Conservation (phyloP, 2,888 invertebrate species). For the Troides aeacus region DNA sequence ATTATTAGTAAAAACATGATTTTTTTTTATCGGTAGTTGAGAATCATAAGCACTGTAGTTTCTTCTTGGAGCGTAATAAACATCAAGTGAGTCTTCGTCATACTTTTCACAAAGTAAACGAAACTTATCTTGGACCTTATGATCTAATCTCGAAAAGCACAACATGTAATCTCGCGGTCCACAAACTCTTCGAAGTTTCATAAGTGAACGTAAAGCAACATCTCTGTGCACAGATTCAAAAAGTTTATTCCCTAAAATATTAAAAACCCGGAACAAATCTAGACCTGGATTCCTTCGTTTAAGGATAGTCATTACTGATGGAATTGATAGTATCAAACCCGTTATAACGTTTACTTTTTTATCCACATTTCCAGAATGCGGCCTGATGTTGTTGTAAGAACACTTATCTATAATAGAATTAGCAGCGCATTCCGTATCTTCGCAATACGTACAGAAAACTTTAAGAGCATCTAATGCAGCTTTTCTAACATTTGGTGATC, state of each 20-base stretch:
- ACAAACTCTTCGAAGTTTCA: constrained; percentile 84
- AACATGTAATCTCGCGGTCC: constrained; percentile 83
- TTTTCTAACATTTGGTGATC: constrained; percentile 89
- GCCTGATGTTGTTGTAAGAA: constrained; percentile 80
- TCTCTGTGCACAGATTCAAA: constrained; percentile 81
- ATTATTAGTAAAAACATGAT: constrained; percentile 58
- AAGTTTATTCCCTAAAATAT: constrained; percentile 78
- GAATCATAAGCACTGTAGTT: constrained; percentile 49
- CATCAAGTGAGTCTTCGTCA: constrained; percentile 73
- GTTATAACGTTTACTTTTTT: constrained; percentile 80
- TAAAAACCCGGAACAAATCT: constrained; percentile 75
- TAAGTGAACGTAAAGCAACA: constrained; percentile 84
- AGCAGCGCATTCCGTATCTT: constrained; percentile 84
- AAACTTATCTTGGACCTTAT: constrained; percentile 76
- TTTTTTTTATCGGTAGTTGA: constrained; percentile 60
- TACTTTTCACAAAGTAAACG: constrained; percentile 65
- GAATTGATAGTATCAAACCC: constrained; percentile 83
- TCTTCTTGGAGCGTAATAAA: constrained; percentile 69
- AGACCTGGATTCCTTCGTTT: constrained; percentile 69
- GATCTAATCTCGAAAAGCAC: constrained; percentile 68
- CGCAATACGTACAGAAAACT: constrained; percentile 85
- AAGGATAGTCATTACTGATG: constrained; percentile 81
- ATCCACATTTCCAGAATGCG: constrained; percentile 74
- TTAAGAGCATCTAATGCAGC: constrained; percentile 88
- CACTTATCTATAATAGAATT: constrained; percentile 83